A percentile compares a stretch with the other conserved stretches of the same genome.
Evolutionary conservation across 1,140 invertebrate genomes (phyloP).

Genomic region (Anastrepha ludens): DNA sequence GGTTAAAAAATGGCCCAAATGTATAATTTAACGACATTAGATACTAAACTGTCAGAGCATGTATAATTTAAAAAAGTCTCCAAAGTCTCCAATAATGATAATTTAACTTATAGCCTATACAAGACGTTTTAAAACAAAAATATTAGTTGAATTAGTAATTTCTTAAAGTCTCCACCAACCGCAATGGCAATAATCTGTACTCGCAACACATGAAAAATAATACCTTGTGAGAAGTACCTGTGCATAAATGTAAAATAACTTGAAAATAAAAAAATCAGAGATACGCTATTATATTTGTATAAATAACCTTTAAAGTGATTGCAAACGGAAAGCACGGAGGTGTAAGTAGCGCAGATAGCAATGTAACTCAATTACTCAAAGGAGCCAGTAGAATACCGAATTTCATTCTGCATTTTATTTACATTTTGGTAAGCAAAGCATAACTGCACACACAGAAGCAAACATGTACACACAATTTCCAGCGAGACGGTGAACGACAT

Average conservation of each 20-base stretch:
- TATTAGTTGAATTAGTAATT: too few relatives aligned
- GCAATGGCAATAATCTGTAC: too few relatives aligned
- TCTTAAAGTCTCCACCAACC: too few relatives aligned
- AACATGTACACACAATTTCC: background rate
- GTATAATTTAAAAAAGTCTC: background rate
- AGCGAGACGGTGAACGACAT: background rate
- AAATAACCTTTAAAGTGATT: too few relatives aligned
- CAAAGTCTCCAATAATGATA: background rate
- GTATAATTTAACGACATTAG: too few relatives aligned
- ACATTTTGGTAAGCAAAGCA: slow-evolving; percentile 22
- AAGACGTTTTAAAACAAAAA: background rate
- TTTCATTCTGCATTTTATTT: slow-evolving; percentile 23
- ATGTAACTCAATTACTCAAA: slow-evolving; percentile 45
- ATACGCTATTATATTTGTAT: too few relatives aligned
- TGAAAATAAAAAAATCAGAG: too few relatives aligned
- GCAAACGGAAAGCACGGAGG: background rate
- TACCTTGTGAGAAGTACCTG: too few relatives aligned
- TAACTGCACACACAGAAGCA: background rate
- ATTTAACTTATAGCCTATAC: background rate
- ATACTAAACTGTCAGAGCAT: too few relatives aligned
- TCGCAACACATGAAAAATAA: too few relatives aligned
- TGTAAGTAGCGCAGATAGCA: slow-evolving; percentile 8
- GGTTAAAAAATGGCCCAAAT: too few relatives aligned
- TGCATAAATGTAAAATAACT: too few relatives aligned
- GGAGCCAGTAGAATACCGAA: background rate